These are phyloP conservation scores for Sebastiscus albofasciatus DNA, from an alignment of 2,797 vertebrate species.

Conservation along the genomic window DNA sequence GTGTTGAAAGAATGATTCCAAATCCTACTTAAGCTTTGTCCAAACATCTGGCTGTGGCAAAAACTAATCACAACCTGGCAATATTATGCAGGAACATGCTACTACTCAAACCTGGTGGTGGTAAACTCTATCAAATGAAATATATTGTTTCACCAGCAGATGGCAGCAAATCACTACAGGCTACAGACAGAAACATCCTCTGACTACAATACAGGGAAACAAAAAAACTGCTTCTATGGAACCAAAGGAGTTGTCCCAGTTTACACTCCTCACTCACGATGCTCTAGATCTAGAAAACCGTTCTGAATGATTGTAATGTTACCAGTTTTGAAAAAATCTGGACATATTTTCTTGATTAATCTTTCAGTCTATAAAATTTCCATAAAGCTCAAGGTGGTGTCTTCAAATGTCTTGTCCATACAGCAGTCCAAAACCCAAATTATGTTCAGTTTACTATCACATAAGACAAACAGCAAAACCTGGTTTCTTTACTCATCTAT, in stretches of 20 bases:
- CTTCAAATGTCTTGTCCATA: not conserved
- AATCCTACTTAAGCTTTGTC: not conserved
- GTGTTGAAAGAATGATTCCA: not conserved
- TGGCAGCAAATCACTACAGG: conserved; percentile 58
- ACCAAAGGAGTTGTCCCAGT: conserved; percentile 9
- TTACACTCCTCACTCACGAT: not conserved
- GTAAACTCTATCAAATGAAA: not conserved
- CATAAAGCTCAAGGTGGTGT: not conserved
- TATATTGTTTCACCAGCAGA: conserved; percentile 51
- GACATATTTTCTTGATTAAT: not conserved
- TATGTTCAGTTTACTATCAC: not conserved
- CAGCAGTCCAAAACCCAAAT: not conserved
- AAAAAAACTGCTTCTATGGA: not conserved
- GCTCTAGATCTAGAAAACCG: not conserved
- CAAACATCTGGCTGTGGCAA: not conserved
- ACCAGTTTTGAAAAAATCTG: not conserved
- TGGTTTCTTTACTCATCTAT: too few relatives aligned
- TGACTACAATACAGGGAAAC: not conserved
- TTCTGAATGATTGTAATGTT: not conserved
- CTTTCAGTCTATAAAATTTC: not conserved
- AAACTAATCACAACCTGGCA: not conserved
- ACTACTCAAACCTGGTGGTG: not conserved
- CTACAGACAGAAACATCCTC: not conserved
- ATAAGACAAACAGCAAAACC: too few relatives aligned
- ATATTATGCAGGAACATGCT: not conserved